These are phyloP conservation scores for Limanda limanda DNA, from an alignment of 2,113 vertebrate genomes.

Conservation along the genomic window DNA sequence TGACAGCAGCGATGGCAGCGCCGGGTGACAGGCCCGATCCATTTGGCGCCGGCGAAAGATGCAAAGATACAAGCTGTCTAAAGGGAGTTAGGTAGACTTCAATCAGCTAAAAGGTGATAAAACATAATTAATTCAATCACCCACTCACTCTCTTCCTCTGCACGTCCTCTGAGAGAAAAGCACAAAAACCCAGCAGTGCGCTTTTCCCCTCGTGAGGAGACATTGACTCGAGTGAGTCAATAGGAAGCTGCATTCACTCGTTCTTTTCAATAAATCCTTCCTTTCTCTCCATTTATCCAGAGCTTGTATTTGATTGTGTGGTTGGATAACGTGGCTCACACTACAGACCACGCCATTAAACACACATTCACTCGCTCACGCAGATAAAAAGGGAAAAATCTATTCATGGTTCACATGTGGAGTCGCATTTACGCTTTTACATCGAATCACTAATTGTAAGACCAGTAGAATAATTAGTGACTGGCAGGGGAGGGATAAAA, in stretches of 20 bases:
- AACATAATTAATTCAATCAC: constrained; percentile 77
- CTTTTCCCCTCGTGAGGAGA: neutral
- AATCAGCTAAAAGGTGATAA: constrained; percentile 83
- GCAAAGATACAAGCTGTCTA: constrained; percentile 63
- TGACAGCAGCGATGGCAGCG: constrained; percentile 55
- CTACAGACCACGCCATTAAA: constrained; percentile 35
- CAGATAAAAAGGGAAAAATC: neutral
- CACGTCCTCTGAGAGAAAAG: constrained; percentile 32
- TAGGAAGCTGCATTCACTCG: constrained; percentile 44
- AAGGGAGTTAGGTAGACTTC: constrained; percentile 66
- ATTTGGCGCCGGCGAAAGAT: constrained; percentile 63
- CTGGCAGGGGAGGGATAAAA: constrained; percentile 10
- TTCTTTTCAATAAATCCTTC: constrained; percentile 25
- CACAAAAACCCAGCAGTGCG: neutral
- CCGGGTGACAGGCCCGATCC: constrained; percentile 57
- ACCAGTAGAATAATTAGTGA: constrained; percentile 17
- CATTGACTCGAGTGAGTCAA: constrained; percentile 48
- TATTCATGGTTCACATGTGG: constrained; percentile 9
- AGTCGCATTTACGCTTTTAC: constrained; percentile 5
- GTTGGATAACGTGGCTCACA: constrained; percentile 10
- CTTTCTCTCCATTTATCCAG: constrained; percentile 25
- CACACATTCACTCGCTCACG: neutral
- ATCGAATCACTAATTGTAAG: constrained; percentile 32
- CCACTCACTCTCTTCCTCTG: constrained; percentile 22
- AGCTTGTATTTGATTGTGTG: constrained; percentile 3